Percentiles rank a stretch among this genome's conserved stretches.
These are phyloP conservation scores for Acipenser transmontanus DNA, from an alignment of 2,797 vertebrate species.

Conservation along the genomic window DNA sequence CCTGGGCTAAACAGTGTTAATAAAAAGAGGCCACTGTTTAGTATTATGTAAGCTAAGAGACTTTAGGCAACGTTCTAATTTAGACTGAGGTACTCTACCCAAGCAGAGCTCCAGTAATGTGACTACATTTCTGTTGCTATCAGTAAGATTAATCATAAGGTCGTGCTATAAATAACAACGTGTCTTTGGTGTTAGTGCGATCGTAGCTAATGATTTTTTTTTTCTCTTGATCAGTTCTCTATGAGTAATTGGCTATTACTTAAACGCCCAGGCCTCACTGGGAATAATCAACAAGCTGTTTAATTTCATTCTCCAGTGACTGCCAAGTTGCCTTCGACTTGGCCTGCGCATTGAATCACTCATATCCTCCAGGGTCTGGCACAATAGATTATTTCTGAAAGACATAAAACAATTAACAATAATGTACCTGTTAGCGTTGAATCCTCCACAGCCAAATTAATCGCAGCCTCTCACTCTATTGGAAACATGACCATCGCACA, in stretches of 20 bases:
- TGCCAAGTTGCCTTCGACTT: slow-evolving; percentile 3
- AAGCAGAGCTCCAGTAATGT: too few relatives aligned
- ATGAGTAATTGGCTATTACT: neutral
- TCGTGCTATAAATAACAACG: neutral
- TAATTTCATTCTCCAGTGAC: neutral
- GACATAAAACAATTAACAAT: neutral
- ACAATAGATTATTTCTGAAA: neutral
- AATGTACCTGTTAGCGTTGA: slow-evolving; percentile 40
- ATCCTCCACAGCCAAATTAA: slow-evolving; percentile 45
- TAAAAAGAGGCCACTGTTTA: too few relatives aligned
- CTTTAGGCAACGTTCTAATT: too few relatives aligned
- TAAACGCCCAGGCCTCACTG: neutral
- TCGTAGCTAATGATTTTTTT: neutral
- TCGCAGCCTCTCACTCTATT: slow-evolving; percentile 53
- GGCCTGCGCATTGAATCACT: slow-evolving; percentile 36
- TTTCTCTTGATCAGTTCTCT: neutral
- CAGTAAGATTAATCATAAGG: neutral
- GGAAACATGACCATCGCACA: slow-evolving; percentile 47
- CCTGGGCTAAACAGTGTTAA: too few relatives aligned
- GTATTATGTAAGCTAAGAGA: too few relatives aligned
- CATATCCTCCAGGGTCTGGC: slow-evolving; percentile 11
- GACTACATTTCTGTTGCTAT: neutral
- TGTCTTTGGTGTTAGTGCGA: neutral
- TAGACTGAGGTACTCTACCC: too few relatives aligned
- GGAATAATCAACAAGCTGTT: neutral